phyloP scores from a whole-genome alignment of 2,797 vertebrate genomes.

The Knipowitschia caucasica region DNA sequence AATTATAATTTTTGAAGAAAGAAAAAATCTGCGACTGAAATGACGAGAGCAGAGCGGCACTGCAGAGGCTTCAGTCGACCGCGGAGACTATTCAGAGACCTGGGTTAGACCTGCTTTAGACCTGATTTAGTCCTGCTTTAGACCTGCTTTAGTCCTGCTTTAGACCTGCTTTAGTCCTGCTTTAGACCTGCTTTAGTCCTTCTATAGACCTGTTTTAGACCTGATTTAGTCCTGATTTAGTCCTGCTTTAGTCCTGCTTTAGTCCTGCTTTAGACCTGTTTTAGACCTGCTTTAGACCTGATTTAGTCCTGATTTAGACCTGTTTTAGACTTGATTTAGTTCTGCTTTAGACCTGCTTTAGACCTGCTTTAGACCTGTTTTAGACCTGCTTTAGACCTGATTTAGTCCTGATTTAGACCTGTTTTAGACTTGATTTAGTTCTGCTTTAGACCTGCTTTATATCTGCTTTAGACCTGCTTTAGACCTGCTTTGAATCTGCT shows the following conservation, averaged over 20 bases:
- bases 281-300: neutral
- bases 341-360: neutral
- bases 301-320: neutral
- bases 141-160: neutral
- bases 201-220: neutral
- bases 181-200: neutral
- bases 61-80: slow-evolving; percentile 3
- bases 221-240: neutral
- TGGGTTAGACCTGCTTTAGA: neutral
- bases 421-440: neutral
- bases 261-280: neutral
- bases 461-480: neutral
- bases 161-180: neutral
- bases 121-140: neutral
- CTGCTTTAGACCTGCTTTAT: neutral
- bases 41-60: neutral
- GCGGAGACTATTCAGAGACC: too few relatives aligned
- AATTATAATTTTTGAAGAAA: neutral
- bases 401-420: neutral
- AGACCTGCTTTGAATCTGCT: neutral
- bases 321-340: neutral
- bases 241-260: neutral
- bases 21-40: neutral
- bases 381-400: neutral
- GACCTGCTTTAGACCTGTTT: neutral